These are phyloP conservation scores for Sparus aurata DNA, from an alignment of 2,797 vertebrate species.

Conservation along the genomic window DNA sequence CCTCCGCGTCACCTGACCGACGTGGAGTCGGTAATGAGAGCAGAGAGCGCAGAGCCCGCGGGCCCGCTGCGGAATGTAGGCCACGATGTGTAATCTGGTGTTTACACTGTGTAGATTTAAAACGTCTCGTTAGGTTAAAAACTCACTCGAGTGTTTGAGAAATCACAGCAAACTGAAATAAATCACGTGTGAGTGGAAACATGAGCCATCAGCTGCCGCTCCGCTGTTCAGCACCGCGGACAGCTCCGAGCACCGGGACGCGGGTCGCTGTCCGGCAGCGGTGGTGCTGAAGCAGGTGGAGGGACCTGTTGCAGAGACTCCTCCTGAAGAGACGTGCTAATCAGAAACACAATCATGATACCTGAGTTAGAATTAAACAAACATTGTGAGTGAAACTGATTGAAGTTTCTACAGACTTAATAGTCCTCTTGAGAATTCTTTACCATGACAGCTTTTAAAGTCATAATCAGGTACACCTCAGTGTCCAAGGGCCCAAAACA, in stretches of 20 bases:
- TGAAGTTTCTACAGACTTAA: background rate
- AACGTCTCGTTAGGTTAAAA: background rate
- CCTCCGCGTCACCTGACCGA: constrained; percentile 40
- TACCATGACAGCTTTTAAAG: constrained; percentile 5
- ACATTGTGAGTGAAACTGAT: background rate
- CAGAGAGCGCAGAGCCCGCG: constrained; percentile 16
- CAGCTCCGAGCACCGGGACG: constrained; percentile 53
- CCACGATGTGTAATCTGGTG: background rate
- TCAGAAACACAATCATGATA: background rate
- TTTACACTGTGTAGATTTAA: background rate
- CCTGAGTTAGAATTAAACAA: background rate
- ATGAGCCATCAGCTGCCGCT: background rate
- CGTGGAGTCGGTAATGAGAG: constrained; percentile 28
- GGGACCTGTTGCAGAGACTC: constrained; percentile 30
- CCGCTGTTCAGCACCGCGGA: constrained; percentile 81
- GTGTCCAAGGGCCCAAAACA: constrained; percentile 3
- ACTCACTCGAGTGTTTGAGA: background rate
- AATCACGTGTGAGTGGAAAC: background rate
- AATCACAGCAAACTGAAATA: background rate
- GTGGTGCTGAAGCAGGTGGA: constrained; percentile 65
- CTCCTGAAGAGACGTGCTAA: background rate
- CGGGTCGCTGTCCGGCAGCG: constrained; percentile 58
- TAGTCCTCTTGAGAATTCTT: background rate
- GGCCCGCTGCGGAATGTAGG: constrained; percentile 2
- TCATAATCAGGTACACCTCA: constrained; percentile 26